A percentile compares a stretch with the other conserved stretches of the same genome.
These are phyloP conservation scores for Cacatua alba DNA, from an alignment of 2,113 vertebrate genomes.

Conservation along the genomic window DNA sequence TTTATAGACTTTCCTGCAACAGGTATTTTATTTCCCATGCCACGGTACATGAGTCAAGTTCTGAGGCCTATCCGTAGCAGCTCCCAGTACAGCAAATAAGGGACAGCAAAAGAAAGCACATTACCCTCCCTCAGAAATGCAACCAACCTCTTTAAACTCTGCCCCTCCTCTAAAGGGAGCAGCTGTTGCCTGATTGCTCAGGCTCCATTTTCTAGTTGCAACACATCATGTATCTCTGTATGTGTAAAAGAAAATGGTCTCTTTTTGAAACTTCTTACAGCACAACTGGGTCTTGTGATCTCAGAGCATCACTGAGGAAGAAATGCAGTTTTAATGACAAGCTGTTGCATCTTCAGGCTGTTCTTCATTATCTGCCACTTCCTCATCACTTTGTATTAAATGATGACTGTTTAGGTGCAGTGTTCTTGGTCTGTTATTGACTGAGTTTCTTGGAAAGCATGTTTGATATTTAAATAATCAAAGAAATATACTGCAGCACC, in stretches of 20 bases:
- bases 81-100: background rate
- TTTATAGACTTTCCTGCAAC: background rate
- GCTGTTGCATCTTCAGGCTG: background rate
- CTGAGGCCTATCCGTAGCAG: background rate
- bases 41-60: rapidly evolving
- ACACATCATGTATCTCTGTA: background rate
- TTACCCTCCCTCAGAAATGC: background rate
- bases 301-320: background rate
- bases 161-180: background rate
- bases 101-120: background rate
- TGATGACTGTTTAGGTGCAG: background rate
- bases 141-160: background rate
- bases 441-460: background rate
- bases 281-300: background rate
- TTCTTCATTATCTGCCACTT: constrained; percentile 25
- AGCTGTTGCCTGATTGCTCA: background rate
- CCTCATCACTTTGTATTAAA: background rate
- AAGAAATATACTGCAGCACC: background rate
- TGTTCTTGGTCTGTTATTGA: background rate
- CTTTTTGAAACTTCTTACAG: background rate
- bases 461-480: constrained; percentile 36
- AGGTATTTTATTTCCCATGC: background rate
- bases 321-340: constrained; percentile 1
- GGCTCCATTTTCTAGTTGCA: background rate
- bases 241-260: background rate